Conservation (phyloP, 2,888 invertebrate genomes). For the Cordilura impudica region DNA sequence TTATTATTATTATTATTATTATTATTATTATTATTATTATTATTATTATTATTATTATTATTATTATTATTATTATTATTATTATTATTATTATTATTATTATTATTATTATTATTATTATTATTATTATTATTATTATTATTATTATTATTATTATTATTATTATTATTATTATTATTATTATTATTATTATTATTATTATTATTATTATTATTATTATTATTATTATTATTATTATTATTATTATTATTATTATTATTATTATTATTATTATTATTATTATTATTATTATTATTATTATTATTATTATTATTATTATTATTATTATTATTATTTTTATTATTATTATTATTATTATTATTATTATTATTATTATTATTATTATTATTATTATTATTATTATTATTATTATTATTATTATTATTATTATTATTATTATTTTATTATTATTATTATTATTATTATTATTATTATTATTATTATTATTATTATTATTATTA, state of each 20-base stretch:
- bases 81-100: constrained; percentile 1
- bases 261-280: constrained; percentile 13
- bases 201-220: constrained; percentile 7
- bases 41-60: constrained; percentile 1
- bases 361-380: neutral
- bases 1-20: constrained; percentile 2
- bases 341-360: constrained; percentile 7
- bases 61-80: neutral
- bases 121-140: constrained; percentile 5
- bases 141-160: neutral
- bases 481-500: too few species aligned
- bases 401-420: neutral
- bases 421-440: constrained; percentile 3
- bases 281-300: neutral
- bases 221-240: constrained; percentile 10
- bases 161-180: neutral
- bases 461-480: too few species aligned
- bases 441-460: too few species aligned
- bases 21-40: constrained; percentile 5
- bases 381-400: neutral
- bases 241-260: constrained; percentile 12
- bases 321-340: neutral
- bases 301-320: constrained; percentile 4
- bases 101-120: constrained; percentile 1
- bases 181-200: constrained; percentile 1